These are phyloP conservation scores for Drosophila watanabei DNA, from an alignment of 1,140 invertebrate species.

Conservation along the genomic window DNA sequence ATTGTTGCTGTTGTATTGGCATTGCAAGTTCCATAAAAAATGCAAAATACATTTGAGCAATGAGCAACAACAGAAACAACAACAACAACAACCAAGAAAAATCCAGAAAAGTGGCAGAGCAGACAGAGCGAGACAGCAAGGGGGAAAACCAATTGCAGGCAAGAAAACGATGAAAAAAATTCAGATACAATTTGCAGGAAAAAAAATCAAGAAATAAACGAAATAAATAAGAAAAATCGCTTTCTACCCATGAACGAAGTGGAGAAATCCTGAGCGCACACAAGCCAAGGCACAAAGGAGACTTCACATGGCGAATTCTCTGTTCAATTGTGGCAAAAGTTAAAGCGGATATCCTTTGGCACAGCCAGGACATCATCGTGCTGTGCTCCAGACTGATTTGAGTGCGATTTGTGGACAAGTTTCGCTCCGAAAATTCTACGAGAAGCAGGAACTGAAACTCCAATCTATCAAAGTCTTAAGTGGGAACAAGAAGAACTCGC, in stretches of 20 bases:
- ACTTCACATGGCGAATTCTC: conserved; percentile 44
- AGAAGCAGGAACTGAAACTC: conserved; percentile 26
- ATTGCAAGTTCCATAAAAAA: conserved; percentile 71
- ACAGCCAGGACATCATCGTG: conserved; percentile 49
- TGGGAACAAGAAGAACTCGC: conserved; percentile 5
- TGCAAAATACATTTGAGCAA: conserved; percentile 68
- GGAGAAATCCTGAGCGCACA: conserved; percentile 37
- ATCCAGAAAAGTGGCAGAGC: conserved; percentile 47
- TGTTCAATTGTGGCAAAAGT: conserved; percentile 55
- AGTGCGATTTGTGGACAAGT: conserved; percentile 45
- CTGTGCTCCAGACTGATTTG: conserved; percentile 33
- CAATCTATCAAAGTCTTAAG: conserved; percentile 48
- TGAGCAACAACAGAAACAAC: conserved; percentile 41
- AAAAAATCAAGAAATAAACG: conserved; percentile 34
- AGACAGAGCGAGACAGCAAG: conserved; percentile 25
- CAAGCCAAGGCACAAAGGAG: conserved; percentile 23
- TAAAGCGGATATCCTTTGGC: conserved; percentile 57
- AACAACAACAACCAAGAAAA: conserved; percentile 16
- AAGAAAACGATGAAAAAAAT: conserved; percentile 49
- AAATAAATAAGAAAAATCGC: conserved; percentile 61
- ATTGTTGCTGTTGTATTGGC: conserved; percentile 54
- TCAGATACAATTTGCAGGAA: conserved; percentile 47
- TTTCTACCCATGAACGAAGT: conserved; percentile 42
- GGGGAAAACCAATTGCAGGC: conserved; percentile 66
- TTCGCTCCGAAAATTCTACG: conserved; percentile 26